phyloP scores from a whole-genome alignment of 2,113 vertebrate species.

The Podocnemis expansa region DNA sequence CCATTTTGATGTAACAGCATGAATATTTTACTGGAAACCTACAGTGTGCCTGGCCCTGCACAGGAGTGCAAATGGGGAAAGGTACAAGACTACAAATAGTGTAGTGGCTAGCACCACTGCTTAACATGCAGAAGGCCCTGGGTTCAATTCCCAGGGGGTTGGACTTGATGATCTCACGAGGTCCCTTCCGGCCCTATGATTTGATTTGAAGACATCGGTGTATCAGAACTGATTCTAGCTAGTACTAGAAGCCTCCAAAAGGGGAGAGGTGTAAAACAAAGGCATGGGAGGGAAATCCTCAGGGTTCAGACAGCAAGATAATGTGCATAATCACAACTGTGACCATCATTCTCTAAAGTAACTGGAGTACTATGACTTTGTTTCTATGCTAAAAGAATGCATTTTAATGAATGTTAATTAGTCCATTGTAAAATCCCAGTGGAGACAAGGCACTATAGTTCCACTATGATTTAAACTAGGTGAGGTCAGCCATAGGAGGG shows the following conservation, averaged over 20 bases:
- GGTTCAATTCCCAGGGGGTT: too few relatives aligned
- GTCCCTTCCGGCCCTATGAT: too few relatives aligned
- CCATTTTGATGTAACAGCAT: background rate
- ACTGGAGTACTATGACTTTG: background rate
- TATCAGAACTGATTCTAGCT: background rate
- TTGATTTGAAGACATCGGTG: background rate
- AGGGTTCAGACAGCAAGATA: background rate
- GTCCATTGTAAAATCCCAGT: background rate
- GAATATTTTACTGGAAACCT: background rate
- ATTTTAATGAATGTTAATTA: background rate
- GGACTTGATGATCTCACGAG: too few relatives aligned
- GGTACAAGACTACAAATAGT: too few relatives aligned
- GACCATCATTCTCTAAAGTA: background rate
- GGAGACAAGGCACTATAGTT: background rate
- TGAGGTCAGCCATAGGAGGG: background rate
- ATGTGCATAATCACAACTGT: background rate
- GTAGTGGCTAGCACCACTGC: too few relatives aligned
- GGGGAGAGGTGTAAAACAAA: background rate
- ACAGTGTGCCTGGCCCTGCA: background rate
- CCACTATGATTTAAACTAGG: background rate
- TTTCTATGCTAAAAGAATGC: background rate
- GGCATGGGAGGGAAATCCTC: background rate
- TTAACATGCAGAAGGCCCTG: too few relatives aligned
- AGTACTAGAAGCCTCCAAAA: background rate
- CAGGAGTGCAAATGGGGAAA: background rate